Evolutionary conservation across 2,113 vertebrate species (phyloP), one percentile per base, ranked within the genome.

Genomic region (Heteronetta atricapilla): DNA sequence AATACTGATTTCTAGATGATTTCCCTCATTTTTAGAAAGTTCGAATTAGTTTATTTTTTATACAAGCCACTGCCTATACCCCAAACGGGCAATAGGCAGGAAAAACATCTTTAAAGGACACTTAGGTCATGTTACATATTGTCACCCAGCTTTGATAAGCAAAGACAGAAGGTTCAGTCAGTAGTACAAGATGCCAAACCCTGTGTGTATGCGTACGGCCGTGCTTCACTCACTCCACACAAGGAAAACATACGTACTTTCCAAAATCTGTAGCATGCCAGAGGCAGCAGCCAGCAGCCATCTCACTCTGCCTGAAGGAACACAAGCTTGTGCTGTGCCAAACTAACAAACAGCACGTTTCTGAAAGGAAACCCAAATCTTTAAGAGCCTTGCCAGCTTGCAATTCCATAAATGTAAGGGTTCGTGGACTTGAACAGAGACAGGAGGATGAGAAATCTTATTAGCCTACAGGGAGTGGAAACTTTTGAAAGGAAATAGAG

Each of bases 281-380:
- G 36, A 50, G 60, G 60, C n/a, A 82, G 78, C 19, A 77, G 66
- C 33, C 66, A 77, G 9, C 4, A 63, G 58, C 56, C 8, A 0
- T 33, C 15, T 62, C 46, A 13, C 36, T 42, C 31, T 19, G 31
- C 28, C 55, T 72, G 53, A 86, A 82, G 82, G 70, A 88, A 87
- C 0, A 0, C 33, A 56, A 0, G 0, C 75, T 28, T 42, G 50
- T n/a, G 38, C 70, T 76, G 69, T 7, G 66, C 92, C 89, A 89
- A 81, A 58, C 53, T 36, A 26, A 82, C 48, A 53, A 81, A 59
- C 40, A 40, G 84, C 8, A 16, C 62, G 5, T 50, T 86, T 81
- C 77, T 64, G 60, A 88, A 74, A 84, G 83, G 86, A 77, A 88
- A 92, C 40, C 2, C 81, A 74, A 67, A 53, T 14, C 53, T 58